A percentile compares a stretch with the other conserved stretches of the same genome.
phyloP scores from a whole-genome alignment of 2,113 vertebrate species.

The Prolemur simus region DNA sequence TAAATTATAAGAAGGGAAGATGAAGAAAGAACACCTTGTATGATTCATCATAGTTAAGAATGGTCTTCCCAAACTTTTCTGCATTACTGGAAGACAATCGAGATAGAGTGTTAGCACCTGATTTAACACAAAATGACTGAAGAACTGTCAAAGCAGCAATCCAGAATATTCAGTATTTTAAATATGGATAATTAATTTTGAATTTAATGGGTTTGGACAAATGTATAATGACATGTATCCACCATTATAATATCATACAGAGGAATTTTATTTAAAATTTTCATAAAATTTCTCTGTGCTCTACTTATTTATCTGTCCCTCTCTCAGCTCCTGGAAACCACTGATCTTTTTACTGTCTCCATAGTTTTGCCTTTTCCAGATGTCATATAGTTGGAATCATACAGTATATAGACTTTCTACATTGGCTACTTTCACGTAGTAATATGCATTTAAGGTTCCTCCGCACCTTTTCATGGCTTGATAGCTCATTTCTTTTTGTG shows the following conservation, averaged over 20 bases:
- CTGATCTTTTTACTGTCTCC: neutral
- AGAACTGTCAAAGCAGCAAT: neutral
- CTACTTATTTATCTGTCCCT: neutral
- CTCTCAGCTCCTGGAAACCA: neutral
- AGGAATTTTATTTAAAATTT: neutral
- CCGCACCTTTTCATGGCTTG: neutral
- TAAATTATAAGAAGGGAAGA: neutral
- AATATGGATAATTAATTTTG: neutral
- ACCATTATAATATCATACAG: neutral
- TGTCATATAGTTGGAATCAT: neutral
- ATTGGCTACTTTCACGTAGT: neutral
- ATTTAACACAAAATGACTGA: neutral
- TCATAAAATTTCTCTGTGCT: neutral
- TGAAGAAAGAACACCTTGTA: neutral
- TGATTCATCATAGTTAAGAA: neutral
- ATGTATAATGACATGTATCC: neutral
- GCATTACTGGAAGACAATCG: neutral
- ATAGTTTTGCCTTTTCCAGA: neutral
- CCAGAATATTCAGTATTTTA: neutral
- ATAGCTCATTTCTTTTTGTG: neutral
- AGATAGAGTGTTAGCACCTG: neutral
- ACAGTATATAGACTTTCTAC: neutral
- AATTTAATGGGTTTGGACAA: neutral
- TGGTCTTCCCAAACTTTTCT: neutral
- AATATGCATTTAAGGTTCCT: neutral